Evolutionary conservation across 2,797 vertebrate species (phyloP), one percentile per base, ranked within the genome.

Genomic region (Pogonophryne albipinna): DNA sequence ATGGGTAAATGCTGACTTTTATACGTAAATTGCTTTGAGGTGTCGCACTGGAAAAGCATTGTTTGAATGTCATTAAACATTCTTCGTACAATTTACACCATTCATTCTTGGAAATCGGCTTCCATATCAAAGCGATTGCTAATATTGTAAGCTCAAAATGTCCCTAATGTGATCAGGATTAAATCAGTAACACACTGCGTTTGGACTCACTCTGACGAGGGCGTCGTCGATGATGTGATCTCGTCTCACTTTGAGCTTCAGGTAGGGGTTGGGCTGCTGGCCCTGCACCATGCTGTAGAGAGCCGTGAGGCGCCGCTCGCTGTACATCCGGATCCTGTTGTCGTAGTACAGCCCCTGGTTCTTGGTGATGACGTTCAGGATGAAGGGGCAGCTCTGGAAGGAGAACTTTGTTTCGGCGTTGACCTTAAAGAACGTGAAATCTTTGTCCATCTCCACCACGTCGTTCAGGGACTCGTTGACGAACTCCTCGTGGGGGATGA

Each of bases 281-380:
- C 98, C 98, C 91, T 99, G 98, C n/a, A 98, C 98, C 90, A 98
- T 93, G 92, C 98, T 99, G 96, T 99, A 99, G 86, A 99, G 96
- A 19, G 99, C 97, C 0, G 97, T 99, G 82, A 99, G 98, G 83
- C 98, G 96, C 2, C 98, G 94, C 87, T 99, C 98, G 71, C 98
- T 99, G 95, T 99, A 99, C 98, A 99, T 99, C 75, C 98, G 94
- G 88, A 99, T 99, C 76, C 98, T 94, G 91, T 99, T 99, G 95
- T 99, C 98, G 2, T 99, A 99, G 89, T 99, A 99, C 80, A 99
- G 94, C 47, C 98, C 98, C 87, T 99, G 94, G 91, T 95, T 99
- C 95, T 99, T 99, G 74, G 98, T 99, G 92, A 99, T 96, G 71
- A 97, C 95, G 53, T 95, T 98, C 87, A 99, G 94, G 90, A 99